Percentiles rank a stretch among this genome's conserved stretches.
phyloP scores from a whole-genome alignment of 2,113 vertebrate species.

The Agapornis roseicollis region DNA sequence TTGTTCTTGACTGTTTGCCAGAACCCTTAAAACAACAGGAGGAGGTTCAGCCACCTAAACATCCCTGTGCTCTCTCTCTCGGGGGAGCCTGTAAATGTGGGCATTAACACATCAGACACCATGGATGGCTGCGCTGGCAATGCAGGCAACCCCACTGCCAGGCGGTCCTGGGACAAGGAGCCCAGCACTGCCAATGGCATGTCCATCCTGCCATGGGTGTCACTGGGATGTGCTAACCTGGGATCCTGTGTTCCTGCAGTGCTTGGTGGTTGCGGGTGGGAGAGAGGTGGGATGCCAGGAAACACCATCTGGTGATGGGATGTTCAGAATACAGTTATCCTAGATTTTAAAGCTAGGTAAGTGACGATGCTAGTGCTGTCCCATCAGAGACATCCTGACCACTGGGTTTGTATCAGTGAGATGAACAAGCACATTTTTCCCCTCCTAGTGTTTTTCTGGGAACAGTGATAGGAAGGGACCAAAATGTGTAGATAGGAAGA shows the following conservation, averaged over 20 bases:
- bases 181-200: background rate
- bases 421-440: background rate
- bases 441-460: background rate
- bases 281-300: background rate
- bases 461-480: background rate
- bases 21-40: constrained; percentile 46
- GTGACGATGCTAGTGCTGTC: fast-evolving
- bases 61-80: background rate
- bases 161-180: background rate
- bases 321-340: background rate
- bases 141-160: background rate
- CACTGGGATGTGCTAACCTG: background rate
- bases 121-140: background rate
- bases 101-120: background rate
- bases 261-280: background rate
- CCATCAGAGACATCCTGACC: background rate
- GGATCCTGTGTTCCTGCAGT: background rate
- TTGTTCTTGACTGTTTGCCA: constrained; percentile 69
- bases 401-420: background rate
- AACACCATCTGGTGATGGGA: background rate
- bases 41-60: constrained; percentile 49
- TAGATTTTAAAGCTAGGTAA: background rate
- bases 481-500: background rate
- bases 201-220: background rate
- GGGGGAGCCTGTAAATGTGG: background rate